A percentile compares a stretch with the other conserved stretches of the same genome.
Evolutionary conservation across 30 jellyfish, hydroid and myxozoan genomes (phyloP).

Genomic region (Turritopsis dohrnii): DNA sequence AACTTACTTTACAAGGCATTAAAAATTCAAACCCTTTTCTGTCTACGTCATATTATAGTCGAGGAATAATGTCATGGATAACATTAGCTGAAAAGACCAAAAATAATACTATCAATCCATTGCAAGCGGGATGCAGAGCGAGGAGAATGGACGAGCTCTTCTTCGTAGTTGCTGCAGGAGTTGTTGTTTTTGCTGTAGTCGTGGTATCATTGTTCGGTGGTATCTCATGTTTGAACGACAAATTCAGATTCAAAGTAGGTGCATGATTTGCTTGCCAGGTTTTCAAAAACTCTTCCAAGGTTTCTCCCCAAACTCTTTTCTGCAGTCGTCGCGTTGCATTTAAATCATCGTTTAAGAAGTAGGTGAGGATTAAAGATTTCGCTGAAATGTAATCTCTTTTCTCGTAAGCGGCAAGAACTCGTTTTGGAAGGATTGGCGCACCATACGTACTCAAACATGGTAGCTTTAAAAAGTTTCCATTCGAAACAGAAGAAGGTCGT

Average conservation of each 20-base stretch:
- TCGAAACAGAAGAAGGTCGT: slow-evolving; percentile 59
- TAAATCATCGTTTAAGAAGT: slow-evolving; percentile 57
- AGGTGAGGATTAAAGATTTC: slow-evolving; percentile 68
- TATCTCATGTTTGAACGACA: slow-evolving; percentile 32
- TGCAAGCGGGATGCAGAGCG: too few relatives aligned
- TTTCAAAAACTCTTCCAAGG: slow-evolving; percentile 51
- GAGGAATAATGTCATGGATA: too few relatives aligned
- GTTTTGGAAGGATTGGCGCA: slow-evolving; percentile 82
- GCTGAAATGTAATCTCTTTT: slow-evolving; percentile 53
- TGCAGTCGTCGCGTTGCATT: slow-evolving; percentile 44
- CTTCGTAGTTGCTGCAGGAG: not conserved
- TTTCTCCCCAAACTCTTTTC: slow-evolving; percentile 93
- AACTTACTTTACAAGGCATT: too few relatives aligned
- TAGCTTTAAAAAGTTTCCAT: slow-evolving; percentile 45
- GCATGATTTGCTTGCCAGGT: slow-evolving; percentile 58
- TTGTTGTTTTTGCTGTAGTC: not conserved
- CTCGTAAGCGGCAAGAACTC: slow-evolving; percentile 77
- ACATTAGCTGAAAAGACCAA: too few relatives aligned
- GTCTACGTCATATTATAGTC: too few relatives aligned
- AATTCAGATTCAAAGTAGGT: slow-evolving; percentile 36
- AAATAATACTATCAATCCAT: too few relatives aligned
- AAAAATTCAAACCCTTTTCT: too few relatives aligned
- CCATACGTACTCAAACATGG: slow-evolving; percentile 91
- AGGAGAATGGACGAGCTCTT: too few relatives aligned
- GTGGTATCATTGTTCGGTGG: not conserved